Evolutionary conservation across 2,888 invertebrate species (phyloP), one percentile per base, ranked within the genome.

Genomic region (Andrena fulva): DNA sequence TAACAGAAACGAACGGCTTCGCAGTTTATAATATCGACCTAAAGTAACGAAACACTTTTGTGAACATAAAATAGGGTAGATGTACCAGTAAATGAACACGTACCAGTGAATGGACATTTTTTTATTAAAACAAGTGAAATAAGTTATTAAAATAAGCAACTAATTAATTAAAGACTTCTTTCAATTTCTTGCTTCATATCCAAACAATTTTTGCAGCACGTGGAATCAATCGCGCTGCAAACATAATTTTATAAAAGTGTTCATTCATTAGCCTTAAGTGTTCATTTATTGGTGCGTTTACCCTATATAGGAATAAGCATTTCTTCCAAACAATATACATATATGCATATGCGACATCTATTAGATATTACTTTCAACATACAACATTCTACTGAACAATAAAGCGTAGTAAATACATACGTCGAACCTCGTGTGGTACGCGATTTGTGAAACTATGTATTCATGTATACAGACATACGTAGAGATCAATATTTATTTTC

Each of bases 21-120:
- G 4, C 35, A 42, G 52, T 68, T 78, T 67, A 54, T 67, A 77
- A 31, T 79, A 64, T 29, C 24, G 24, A 42, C 29, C 10, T n/a
- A 27, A 12, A 80, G 50, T 1, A 62, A 76, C 56, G 67, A 24
- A 54, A 27, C 64, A 69, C 69, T 56, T 54, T 16, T 52, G 54
- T 24, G 48, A 71, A 62, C 42, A 24, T 24, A 27, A 62, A 42
- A 54, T 52, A n/a, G n/a, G n/a, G n/a, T n/a, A n/a, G n/a, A n/a
- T n/a, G n/a, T n/a, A n/a, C n/a, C n/a, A n/a, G n/a, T n/a, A n/a
- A n/a, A n/a, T n/a, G n/a, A n/a, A n/a, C n/a, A n/a, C n/a, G n/a
- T n/a, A n/a, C n/a, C n/a, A n/a, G n/a, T n/a, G n/a, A n/a, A n/a
- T n/a, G n/a, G n/a, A n/a, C n/a, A n/a, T n/a, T n/a, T n/a, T n/a